These are phyloP conservation scores for Ips nitidus DNA, from an alignment of 1,140 invertebrate genomes.

Conservation along the genomic window DNA sequence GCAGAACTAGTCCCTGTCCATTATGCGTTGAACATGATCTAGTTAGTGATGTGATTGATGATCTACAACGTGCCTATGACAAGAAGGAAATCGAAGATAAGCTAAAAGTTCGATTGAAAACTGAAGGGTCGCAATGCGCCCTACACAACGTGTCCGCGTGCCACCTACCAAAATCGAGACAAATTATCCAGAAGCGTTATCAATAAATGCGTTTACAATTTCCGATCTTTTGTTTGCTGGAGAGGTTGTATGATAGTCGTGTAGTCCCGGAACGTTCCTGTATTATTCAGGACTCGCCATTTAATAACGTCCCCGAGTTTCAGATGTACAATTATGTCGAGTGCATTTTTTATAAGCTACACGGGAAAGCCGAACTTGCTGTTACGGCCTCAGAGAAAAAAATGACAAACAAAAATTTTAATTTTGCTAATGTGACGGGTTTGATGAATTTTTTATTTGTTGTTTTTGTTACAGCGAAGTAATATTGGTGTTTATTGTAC, in stretches of 20 bases:
- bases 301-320: constrained; percentile 40
- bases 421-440: constrained; percentile 30
- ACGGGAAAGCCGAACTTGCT: constrained; percentile 9
- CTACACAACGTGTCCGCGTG: constrained; percentile 59
- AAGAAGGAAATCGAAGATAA: constrained; percentile 51
- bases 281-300: constrained; percentile 38
- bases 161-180: constrained; percentile 57
- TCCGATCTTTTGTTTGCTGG: too few relatives aligned
- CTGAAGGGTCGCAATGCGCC: constrained; percentile 52
- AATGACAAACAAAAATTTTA: constrained; percentile 23
- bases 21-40: constrained; percentile 57
- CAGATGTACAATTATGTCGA: constrained; percentile 40
- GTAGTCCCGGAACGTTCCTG: neutral
- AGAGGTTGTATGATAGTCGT: too few relatives aligned
- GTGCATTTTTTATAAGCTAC: constrained; percentile 36
- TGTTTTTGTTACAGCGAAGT: too few relatives aligned
- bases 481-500: too few relatives aligned
- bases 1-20: constrained; percentile 45
- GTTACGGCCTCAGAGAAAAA: constrained; percentile 12
- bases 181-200: constrained; percentile 58
- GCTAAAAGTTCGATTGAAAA: constrained; percentile 47
- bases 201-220: constrained; percentile 44
- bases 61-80: constrained; percentile 52
- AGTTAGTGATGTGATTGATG: constrained; percentile 56
- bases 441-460: constrained; percentile 25